Base-by-base conservation (phyloP, 2,888 invertebrate species). In the Cancer borealis region DNA sequence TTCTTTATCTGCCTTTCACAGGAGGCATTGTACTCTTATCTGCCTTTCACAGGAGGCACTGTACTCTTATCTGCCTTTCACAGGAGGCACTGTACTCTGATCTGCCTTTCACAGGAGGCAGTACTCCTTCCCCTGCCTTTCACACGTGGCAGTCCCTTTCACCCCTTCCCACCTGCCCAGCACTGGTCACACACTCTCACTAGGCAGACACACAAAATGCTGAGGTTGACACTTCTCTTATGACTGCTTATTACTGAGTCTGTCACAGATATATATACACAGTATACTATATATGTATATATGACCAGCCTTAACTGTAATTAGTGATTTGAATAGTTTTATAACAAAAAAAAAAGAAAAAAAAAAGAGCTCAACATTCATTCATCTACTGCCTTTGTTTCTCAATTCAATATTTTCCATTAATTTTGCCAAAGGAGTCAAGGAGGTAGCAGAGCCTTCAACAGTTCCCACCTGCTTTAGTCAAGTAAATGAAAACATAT, bases 171-270 rank as follows among this genome's bases (percentile, higher is more conserved):
- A 10, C 30, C 39, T 84, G 39, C 39, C 39, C 39, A 39, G 2
- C 0, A 14, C 3, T 30, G 14, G 30, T 84, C 30, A 39, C 84
- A 84, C 14, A 39, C 84, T 39, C 39, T 84, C 30, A 39, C 39
- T 39, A 12, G 39, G 39, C 84, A 84, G 14, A 30, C 30, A 84
- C 84, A 84, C 39, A 84, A 39, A 39, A 39, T 84, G 84, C 39
- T 39, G 39, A 84, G 12, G 84, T 39, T 39, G 4, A 26, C 26
- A 39, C 84, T 84, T 84, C 39, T 84, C 39, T 84, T 84, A 84
- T 84, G 84, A 84, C 84, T 84, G 84, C 84, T 39, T 84, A 84
- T 39, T 84, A 84, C 39, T 26, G 73, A 79, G 73, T 79, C 26
- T 84, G 39, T 84, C 84, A 84, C 39, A 84, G 14, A 14, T 39